Percentiles rank a stretch among this genome's conserved stretches.
Evolutionary conservation across 2,888 invertebrate species (phyloP).

Genomic region (Hetaerina titia): DNA sequence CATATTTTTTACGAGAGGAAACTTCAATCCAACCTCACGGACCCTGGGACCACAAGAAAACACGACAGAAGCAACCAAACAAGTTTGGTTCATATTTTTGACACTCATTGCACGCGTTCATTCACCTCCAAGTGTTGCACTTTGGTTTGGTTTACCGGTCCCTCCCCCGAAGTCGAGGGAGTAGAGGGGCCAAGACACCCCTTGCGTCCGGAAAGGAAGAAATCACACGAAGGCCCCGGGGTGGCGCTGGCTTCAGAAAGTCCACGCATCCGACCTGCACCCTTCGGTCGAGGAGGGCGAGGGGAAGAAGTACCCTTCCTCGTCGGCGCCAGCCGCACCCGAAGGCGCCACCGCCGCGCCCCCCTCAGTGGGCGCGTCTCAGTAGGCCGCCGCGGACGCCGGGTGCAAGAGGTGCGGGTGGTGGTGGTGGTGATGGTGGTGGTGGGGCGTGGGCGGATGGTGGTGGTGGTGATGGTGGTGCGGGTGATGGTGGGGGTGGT

Average conservation of each 20-base stretch:
- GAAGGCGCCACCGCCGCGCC: conserved; percentile 62
- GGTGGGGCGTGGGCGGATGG: conserved; percentile 81
- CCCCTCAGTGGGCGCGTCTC: conserved; percentile 76
- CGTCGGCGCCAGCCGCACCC: not conserved
- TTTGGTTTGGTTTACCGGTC: not conserved
- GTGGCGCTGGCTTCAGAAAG: conserved; percentile 19
- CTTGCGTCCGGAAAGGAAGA: not conserved
- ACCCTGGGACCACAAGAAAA: not conserved
- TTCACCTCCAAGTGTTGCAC: conserved; percentile 5
- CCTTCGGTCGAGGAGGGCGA: conserved; percentile 58
- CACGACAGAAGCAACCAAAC: not conserved
- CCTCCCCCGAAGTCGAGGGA: not conserved
- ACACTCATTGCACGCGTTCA: conserved; percentile 13
- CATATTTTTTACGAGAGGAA: not conserved
- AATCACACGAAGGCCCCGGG: not conserved
- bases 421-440: conserved; percentile 72
- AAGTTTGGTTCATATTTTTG: not conserved
- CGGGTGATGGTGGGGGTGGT: conserved; percentile 78
- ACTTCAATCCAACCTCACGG: not conserved
- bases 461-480: conserved; percentile 75
- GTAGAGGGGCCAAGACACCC: not conserved
- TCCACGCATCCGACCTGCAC: conserved; percentile 55
- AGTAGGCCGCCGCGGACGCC: conserved; percentile 88
- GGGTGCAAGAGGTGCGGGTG: conserved; percentile 81
- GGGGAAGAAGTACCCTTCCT: conserved; percentile 38